Base-by-base conservation (phyloP, 2,113 vertebrate species). In the Gallinago jamesoni region DNA sequence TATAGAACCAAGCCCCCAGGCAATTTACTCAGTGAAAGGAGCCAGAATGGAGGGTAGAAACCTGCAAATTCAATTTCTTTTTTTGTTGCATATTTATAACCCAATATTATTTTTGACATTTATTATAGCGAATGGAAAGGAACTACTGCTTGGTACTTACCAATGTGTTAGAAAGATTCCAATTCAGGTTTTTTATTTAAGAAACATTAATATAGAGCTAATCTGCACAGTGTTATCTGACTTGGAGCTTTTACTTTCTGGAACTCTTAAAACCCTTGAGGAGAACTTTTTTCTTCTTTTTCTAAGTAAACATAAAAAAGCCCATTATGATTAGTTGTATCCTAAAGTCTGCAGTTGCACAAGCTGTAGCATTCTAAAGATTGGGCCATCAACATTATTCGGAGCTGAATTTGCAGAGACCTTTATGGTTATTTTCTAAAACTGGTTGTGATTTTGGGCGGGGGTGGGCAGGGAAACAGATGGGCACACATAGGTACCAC, bases 11-110 rank as follows among this genome's bases (percentile, higher is more conserved):
- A 87, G 67, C 37, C 59, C 55, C 35, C 31, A 80, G 55, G 14
- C 53, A 67, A 25, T 57, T 12, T 9, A 30, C 74, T 21, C 6
- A 1, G 60, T 88, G 60, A 91, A 80, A 6, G 20, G 41, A 91
- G 27, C 21, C 30, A 56, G n/a, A 84, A 63, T 57, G 43, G 37
- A 90, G 8, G 17, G 12, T 70, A 83, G 47, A 62, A 92, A 57
- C 43, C 17, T 91, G 78, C 47, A 64, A 95, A 73, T 69, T 70
- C 74, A 50, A 84, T 93, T 47, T 78, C 28, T 82, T 39, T 80
- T 35, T 35, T 43, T 60, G 63, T 94, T 35, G 30, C 15, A 60
- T 67, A 37, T 70, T 57, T 89, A 66, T 24, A 81, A 33, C 8
- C 13, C 28, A 55, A 7, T 23, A 24, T 83, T 77, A 55, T 81